A percentile compares a stretch with the other conserved stretches of the same genome.
Conservation (phyloP, 2,888 invertebrate genomes). For the Labia minor region DNA sequence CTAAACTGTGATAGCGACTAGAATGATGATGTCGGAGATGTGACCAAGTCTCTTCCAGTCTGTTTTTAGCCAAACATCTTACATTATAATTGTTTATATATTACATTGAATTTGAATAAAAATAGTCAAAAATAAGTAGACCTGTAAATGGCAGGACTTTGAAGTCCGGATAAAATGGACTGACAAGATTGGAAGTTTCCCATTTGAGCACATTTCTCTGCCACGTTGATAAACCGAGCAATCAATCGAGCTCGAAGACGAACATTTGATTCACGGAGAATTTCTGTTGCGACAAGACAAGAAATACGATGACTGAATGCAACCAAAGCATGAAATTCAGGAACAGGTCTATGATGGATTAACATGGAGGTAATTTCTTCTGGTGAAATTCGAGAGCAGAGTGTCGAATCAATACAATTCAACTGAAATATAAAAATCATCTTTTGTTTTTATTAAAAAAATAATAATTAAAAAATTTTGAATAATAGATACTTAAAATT, state of each 20-base stretch:
- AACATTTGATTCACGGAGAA: constrained; percentile 35
- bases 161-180: constrained; percentile 42
- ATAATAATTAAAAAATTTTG: no score
- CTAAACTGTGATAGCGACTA: constrained; percentile 35
- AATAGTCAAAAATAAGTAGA: constrained; percentile 38
- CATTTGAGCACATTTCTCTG: constrained; percentile 41
- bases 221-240: constrained; percentile 44
- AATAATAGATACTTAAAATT: no score
- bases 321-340: constrained; percentile 41
- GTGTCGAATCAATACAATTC: neutral
- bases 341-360: constrained; percentile 30
- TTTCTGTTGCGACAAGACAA: constrained; percentile 41
- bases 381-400: neutral
- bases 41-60: neutral
- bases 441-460: no score
- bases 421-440: neutral
- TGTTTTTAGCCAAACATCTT: no score
- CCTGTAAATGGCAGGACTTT: constrained; percentile 42
- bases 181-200: constrained; percentile 45
- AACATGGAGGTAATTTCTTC: neutral
- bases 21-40: neutral
- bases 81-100: constrained; percentile 21
- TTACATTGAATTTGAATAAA: neutral
- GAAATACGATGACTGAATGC: constrained; percentile 44
- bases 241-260: constrained; percentile 41